Percentiles rank a stretch among this genome's conserved stretches.
Conservation (phyloP, 2,797 vertebrate species). For the Enteromius afrohamiltoni region DNA sequence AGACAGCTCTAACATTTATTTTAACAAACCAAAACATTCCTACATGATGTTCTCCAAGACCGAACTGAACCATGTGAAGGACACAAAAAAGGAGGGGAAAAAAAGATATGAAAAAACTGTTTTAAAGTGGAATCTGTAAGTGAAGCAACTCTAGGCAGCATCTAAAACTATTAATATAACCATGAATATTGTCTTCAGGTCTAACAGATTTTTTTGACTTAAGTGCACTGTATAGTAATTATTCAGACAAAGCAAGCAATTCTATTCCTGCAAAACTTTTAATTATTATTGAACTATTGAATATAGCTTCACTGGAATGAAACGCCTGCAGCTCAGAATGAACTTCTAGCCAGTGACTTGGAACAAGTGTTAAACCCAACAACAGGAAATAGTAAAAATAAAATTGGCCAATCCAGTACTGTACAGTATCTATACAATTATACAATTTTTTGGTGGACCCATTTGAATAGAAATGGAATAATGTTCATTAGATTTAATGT, state of each 20-base stretch:
- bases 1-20: no score
- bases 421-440: not conserved
- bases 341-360: not conserved
- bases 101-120: no score
- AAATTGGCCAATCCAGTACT: not conserved
- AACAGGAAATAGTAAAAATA: not conserved
- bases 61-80: not conserved
- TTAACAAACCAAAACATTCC: constrained; percentile 17
- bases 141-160: not conserved
- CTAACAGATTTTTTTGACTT: not conserved
- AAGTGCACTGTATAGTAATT: not conserved
- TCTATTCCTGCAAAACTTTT: not conserved
- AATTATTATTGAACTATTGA: not conserved
- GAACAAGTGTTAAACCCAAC: not conserved
- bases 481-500: not conserved
- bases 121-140: not conserved
- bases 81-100: not conserved
- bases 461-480: not conserved
- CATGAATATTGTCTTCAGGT: not conserved
- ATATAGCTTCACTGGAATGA: not conserved
- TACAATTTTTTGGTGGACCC: not conserved
- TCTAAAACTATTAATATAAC: constrained; percentile 1
- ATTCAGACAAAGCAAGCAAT: not conserved
- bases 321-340: not conserved
- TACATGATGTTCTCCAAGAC: not conserved